Base-by-base conservation (phyloP, 2,113 vertebrate genomes). In the Antennarius striatus region DNA sequence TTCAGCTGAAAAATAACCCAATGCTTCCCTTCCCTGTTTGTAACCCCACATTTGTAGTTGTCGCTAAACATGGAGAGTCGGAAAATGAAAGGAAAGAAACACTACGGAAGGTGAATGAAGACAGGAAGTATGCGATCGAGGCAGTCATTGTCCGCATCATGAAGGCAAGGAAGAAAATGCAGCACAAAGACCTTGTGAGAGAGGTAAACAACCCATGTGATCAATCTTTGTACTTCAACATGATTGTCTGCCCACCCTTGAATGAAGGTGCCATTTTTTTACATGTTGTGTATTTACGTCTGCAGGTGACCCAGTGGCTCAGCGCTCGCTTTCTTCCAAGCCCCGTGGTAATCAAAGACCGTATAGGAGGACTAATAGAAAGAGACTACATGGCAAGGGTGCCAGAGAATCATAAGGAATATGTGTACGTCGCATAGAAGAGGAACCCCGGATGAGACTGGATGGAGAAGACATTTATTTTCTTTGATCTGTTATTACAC, bases 341-440 rank as follows among this genome's bases (percentile, higher is more conserved):
- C 86, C 96, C 96, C 68, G 96, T 98, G 93, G 96, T 98, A 83
- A 98, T 98, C 93, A 98, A 99, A 93, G 98, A 98, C 83, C 96
- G 96, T 87, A 99, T 98, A 91, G 97, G 98, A 94, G 96, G 95
- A 97, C 96, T 99, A 91, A 99, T 99, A 96, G 96, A 99, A 92
- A 95, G 96, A 94, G 96, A 99, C 89, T 99, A 98, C 93, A 93
- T 99, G 95, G 96, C 96, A 86, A 94, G 97, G 93, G 98, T 96
- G 79, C 95, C 96, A 77, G 96, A 98, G 86, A 96, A 99, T 92
- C 95, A 95, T 88, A 98, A 98, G 95, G 95, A 98, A 77, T 99
- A 99, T 93, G 98, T 95, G 89, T 99, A 98, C 64, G 96, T 99
- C 91, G 96, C 96, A 83, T 98, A 96, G 93, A 79, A 79, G 66